Evolutionary conservation across 2,888 invertebrate species (phyloP).

Genomic region (Cheilosia vernalis): DNA sequence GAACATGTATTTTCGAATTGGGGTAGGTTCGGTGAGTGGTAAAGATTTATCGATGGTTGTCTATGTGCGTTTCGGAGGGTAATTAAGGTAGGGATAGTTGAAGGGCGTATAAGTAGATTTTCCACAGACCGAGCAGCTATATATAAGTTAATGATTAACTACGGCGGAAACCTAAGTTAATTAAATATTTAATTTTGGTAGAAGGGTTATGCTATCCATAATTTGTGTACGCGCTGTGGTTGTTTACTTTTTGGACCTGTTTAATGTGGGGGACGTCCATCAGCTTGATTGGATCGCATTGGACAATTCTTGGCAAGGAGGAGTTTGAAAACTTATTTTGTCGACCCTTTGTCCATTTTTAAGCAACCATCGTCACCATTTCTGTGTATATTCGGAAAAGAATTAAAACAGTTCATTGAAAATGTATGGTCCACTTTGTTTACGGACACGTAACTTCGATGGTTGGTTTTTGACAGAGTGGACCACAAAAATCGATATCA

Average conservation of each 20-base stretch:
- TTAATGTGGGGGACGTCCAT: neutral
- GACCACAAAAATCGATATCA: too few species aligned
- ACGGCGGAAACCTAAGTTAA: constrained; percentile 17
- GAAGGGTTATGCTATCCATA: constrained; percentile 19
- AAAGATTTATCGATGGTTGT: neutral
- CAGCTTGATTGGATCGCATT: neutral
- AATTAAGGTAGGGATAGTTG: neutral
- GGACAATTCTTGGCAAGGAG: neutral
- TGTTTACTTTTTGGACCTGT: neutral
- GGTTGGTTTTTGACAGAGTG: too few species aligned
- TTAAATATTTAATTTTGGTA: constrained; percentile 19
- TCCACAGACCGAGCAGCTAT: neutral
- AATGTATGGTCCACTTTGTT: too few species aligned
- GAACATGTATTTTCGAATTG: constrained; percentile 28
- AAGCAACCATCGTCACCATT: too few species aligned
- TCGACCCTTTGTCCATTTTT: too few species aligned
- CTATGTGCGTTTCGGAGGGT: neutral
- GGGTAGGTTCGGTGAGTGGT: constrained; percentile 32
- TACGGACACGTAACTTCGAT: too few species aligned
- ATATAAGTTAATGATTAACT: constrained; percentile 18
- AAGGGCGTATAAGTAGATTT: constrained; percentile 5
- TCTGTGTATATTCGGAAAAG: too few species aligned
- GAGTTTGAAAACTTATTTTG: neutral
- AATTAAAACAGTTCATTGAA: too few species aligned
- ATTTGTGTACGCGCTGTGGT: constrained; percentile 2